phyloP scores from a whole-genome alignment of 2,113 vertebrate species.

The Ellobius talpinus region DNA sequence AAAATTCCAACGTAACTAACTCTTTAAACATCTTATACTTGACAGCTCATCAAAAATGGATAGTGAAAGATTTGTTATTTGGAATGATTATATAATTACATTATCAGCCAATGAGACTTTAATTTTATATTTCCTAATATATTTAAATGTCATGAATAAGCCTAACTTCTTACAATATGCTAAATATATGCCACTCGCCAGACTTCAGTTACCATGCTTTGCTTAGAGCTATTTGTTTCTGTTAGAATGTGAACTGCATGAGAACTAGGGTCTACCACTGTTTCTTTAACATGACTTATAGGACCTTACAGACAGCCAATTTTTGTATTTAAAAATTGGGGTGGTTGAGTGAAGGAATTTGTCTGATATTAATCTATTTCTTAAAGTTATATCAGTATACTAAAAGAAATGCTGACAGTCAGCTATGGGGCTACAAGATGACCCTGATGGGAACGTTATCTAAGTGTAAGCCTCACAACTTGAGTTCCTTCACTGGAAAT shows the following conservation, averaged over 20 bases:
- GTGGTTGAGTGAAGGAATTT: background rate
- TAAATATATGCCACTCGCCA: background rate
- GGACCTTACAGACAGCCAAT: background rate
- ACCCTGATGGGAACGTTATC: background rate
- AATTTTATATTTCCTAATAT: background rate
- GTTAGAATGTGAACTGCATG: background rate
- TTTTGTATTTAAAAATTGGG: background rate
- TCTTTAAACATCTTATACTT: background rate
- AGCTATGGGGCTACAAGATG: background rate
- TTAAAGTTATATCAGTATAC: background rate
- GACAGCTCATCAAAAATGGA: background rate
- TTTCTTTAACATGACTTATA: background rate
- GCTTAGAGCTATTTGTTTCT: background rate
- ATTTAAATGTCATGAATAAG: constrained; percentile 28
- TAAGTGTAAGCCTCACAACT: no score
- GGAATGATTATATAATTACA: background rate
- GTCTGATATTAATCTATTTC: background rate
- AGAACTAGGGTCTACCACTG: background rate
- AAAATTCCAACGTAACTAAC: background rate
- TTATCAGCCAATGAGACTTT: background rate
- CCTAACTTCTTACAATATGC: background rate
- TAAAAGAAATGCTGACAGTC: background rate
- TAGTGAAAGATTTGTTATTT: constrained; percentile 6
- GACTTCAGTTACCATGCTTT: background rate
- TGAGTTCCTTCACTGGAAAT: background rate